A percentile compares a stretch with the other conserved stretches of the same genome.
phyloP scores from a whole-genome alignment of 2,888 invertebrate genomes.

The Tenthredo mesomela region DNA sequence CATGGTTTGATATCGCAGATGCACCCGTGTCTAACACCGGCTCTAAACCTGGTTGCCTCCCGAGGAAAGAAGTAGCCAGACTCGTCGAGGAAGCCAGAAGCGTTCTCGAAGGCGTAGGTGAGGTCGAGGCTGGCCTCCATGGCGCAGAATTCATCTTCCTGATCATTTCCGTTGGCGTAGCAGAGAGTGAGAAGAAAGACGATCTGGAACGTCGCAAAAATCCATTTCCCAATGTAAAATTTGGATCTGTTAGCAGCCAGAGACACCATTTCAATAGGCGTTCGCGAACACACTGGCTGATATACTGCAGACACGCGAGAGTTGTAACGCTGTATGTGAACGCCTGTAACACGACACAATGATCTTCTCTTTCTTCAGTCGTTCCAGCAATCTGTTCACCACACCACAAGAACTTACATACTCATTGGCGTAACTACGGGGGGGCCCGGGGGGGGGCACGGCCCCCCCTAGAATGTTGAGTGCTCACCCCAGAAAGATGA shows the following conservation, averaged over 20 bases:
- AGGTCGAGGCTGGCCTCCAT: not conserved
- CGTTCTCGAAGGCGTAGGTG: not conserved
- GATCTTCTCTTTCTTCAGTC: not conserved
- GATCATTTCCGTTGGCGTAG: not conserved
- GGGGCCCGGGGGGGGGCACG: too few relatives aligned
- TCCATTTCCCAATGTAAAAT: slow-evolving; percentile 35
- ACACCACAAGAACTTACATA: not conserved
- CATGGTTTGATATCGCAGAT: slow-evolving; percentile 36
- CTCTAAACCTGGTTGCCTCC: too few relatives aligned
- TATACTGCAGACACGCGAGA: not conserved
- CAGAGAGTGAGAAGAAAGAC: not conserved
- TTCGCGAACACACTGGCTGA: not conserved
- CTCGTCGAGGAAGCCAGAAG: not conserved
- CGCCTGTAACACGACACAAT: not conserved
- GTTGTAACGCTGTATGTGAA: not conserved
- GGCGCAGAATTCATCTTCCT: not conserved
- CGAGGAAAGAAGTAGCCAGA: not conserved
- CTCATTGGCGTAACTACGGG: too few relatives aligned
- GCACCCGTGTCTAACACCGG: not conserved
- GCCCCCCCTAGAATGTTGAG: too few relatives aligned
- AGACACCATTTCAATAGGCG: not conserved
- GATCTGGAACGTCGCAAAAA: not conserved
- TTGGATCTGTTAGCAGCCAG: slow-evolving; percentile 78
- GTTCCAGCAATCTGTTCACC: not conserved
- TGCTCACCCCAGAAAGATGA: too few relatives aligned